Conservation (phyloP, 2,888 invertebrate species). For the Agrochola macilenta region DNA sequence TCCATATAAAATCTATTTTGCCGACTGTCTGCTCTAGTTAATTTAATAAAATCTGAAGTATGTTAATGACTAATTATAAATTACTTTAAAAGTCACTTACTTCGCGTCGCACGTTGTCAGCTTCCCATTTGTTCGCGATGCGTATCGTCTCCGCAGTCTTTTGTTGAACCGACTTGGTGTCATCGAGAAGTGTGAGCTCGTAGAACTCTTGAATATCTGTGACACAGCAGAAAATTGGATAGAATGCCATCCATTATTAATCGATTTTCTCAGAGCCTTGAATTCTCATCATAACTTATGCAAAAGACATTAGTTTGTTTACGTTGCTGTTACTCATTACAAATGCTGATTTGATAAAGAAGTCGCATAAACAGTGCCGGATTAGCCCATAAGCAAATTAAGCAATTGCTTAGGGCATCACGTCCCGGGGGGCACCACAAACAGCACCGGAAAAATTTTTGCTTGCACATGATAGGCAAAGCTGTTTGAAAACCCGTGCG, state of each 20-base stretch:
- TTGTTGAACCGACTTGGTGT: slow-evolving; percentile 98
- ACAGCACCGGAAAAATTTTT: too few relatives aligned
- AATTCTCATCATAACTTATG: slow-evolving; percentile 30
- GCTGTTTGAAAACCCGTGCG: too few relatives aligned
- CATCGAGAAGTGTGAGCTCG: slow-evolving; percentile 98
- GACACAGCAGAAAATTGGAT: slow-evolving; percentile 33
- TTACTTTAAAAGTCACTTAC: slow-evolving; percentile 72
- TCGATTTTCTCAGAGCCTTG: slow-evolving; percentile 26
- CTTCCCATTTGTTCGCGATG: slow-evolving; percentile 98
- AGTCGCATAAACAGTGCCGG: too few relatives aligned
- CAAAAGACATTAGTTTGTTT: slow-evolving; percentile 8
- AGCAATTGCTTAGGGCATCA: too few relatives aligned
- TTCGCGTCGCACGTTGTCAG: slow-evolving; percentile 86
- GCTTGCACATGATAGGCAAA: too few relatives aligned
- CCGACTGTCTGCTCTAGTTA: slow-evolving; percentile 9
- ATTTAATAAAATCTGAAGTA: slow-evolving; percentile 17
- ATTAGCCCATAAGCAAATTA: too few relatives aligned
- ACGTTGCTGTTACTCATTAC: slow-evolving; percentile 12
- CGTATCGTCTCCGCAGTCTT: slow-evolving; percentile 98
- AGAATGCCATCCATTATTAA: slow-evolving; percentile 32
- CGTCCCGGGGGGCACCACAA: too few relatives aligned
- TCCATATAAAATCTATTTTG: slow-evolving; percentile 6
- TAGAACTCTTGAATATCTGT: slow-evolving; percentile 99
- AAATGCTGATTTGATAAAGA: not conserved
- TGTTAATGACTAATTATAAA: slow-evolving; percentile 16